Base-by-base conservation (phyloP, 2,888 invertebrate species). In the Dryobota labecula region DNA sequence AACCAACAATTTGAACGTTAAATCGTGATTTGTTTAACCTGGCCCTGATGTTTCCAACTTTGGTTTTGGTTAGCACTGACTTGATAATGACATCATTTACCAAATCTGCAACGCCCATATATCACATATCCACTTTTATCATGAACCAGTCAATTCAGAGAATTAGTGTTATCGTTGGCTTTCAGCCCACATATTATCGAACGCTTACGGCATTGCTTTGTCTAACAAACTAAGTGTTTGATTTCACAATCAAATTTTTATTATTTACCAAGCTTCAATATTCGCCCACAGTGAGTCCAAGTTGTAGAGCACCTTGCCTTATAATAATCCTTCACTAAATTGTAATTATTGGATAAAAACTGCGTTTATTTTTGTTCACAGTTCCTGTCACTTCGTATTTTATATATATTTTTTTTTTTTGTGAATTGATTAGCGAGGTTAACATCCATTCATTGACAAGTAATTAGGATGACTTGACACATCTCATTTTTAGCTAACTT, bases 11-110 rank as follows among this genome's bases (percentile, higher is more conserved):
- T 41, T 38, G 27, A 20, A 49, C n/a, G 15, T 60, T 15, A 24
- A 61, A 45, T 57, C 9, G 45, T 13, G n/a, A 56, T 63, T 70
- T 57, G 43, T 65, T 62, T 38, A 47, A 20, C 61, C 47, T 70
- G 84, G 61, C 88, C 87, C 51, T 89, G 88, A 87, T 86, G 83
- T 86, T 87, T 87, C 76, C 78, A 68, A 64, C 67, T 87, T 83
- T 69, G 80, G 81, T 58, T 65, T 67, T 47, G 54, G 61, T 74
- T 72, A 68, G 41, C 71, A 38, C 63, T 70, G 70, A 78, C 49
- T 54, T 63, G 70, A 47, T 78, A 75, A 83, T 89, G 89, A 90
- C 83, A 86, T 89, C 88, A 89, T 82, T 81, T 64, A 54, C 57
- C 72, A 66, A 77, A 79, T 80, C 80, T 70, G 73, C 64, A 75